Evolutionary conservation across 2,797 vertebrate species (phyloP), one percentile per base, ranked within the genome.

Genomic region (Diplodus puntazzo): DNA sequence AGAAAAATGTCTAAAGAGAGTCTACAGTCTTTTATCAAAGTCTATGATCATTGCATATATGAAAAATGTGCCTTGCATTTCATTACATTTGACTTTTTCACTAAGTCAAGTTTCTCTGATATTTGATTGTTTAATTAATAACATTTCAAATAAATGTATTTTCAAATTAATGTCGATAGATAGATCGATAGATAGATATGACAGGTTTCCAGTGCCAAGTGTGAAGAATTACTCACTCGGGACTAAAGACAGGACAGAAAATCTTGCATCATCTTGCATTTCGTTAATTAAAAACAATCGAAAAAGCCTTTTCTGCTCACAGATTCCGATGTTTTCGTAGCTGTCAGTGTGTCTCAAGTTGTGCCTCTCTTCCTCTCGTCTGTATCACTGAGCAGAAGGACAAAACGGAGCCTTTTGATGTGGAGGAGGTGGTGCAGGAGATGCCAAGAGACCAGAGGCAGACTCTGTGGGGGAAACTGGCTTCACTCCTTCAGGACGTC

Each of bases 361-460:
- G 25, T 30, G 23, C 59, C 9, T 43, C 13, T 25, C 16, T n/a
- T 1, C 2, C 39, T 62, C 21, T 13, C 67, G 3, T 84, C 18
- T 54, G 2, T 72, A 12, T 20, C 48, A 11, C 21, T 66, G 75
- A 67, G 75, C 92, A 99, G 98, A 97, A 94, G 80, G 94, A 97
- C 79, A 77, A 77, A 43, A 81, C 92, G 0, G 95, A 97, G 75
- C 94, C 95, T 46, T 97, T 99, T 11, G 95, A 96, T 86, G 91
- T 99, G 87, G 91, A 93, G 8, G 98, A 99, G 73, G 89, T 99
- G 57, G 77, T 99, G 82, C 95, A 98, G 88, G 98, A 99, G 91
- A 90, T 99, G 86, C 82, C 96, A 64, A 94, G 93, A 60, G 95
- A 94, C 73, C 97, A 98, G 88, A 96, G 96, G n/a, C 93, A 95